These are phyloP conservation scores for Tor tambroides DNA, from an alignment of 2,113 vertebrate species.

Conservation along the genomic window DNA sequence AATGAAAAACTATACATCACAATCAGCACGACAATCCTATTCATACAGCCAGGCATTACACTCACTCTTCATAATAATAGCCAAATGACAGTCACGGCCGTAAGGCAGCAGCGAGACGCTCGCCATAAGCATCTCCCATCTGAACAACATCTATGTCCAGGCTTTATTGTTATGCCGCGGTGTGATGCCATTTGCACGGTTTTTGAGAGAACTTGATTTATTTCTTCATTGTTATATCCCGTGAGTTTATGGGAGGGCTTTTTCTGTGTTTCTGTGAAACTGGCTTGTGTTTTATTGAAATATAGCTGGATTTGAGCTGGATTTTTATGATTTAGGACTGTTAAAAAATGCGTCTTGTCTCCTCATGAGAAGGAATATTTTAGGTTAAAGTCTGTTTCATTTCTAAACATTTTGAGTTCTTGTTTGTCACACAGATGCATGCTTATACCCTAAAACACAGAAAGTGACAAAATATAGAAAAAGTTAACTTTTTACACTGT, in stretches of 20 bases:
- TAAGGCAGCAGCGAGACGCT: slow-evolving; percentile 61
- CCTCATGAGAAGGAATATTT: neutral
- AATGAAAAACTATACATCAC: slow-evolving; percentile 99
- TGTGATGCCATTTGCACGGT: slow-evolving; percentile 1
- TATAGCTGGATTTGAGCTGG: neutral
- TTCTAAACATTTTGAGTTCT: neutral
- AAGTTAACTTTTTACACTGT: slow-evolving; percentile 34
- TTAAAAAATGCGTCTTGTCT: neutral
- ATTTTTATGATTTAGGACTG: slow-evolving; percentile 9
- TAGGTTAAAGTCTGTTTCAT: slow-evolving; percentile 1
- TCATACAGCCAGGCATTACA: slow-evolving; percentile 91
- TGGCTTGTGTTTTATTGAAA: slow-evolving; percentile 25
- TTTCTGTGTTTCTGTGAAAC: slow-evolving; percentile 19
- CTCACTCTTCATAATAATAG: slow-evolving; percentile 92
- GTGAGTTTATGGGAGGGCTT: neutral
- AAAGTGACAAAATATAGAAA: slow-evolving; percentile 16
- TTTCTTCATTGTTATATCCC: slow-evolving; percentile 22
- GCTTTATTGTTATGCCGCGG: slow-evolving; percentile 3
- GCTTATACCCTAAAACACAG: neutral
- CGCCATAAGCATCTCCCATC: slow-evolving; percentile 36
- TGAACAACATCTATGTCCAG: slow-evolving; percentile 9
- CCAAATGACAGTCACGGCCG: slow-evolving; percentile 81
- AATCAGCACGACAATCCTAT: slow-evolving; percentile 96
- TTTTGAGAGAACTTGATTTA: slow-evolving; percentile 35
- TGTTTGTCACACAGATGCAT: slow-evolving; percentile 13